Conservation (phyloP, 2,113 vertebrate species). For the Perognathus longimembris region DNA sequence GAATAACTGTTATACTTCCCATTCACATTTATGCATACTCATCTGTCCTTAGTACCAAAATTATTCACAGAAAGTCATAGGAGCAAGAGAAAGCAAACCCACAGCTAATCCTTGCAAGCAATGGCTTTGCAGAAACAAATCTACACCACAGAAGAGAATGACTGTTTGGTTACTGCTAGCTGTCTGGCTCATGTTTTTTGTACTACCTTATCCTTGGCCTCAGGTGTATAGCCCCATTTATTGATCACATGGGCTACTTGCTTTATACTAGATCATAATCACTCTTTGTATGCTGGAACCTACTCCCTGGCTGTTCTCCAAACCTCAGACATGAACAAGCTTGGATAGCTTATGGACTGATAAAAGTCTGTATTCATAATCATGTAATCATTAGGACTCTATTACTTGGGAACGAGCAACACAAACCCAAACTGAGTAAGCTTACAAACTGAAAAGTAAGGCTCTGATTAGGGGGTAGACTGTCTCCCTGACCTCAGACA, state of each 20-base stretch:
- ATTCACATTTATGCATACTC: not conserved
- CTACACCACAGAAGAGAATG: fast-evolving
- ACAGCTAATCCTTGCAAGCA: not conserved
- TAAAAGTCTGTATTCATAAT: not conserved
- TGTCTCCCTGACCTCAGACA: not conserved
- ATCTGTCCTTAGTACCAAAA: not conserved
- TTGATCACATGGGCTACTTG: no score
- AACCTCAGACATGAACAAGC: no score
- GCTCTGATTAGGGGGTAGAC: no score
- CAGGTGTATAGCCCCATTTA: no score
- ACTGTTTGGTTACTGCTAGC: fast-evolving
- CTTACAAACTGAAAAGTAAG: not conserved
- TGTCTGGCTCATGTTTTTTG: not conserved
- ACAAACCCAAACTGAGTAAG: not conserved
- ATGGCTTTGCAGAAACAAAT: not conserved
- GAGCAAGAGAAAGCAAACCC: not conserved
- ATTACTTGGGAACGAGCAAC: not conserved
- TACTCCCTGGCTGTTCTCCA: no score
- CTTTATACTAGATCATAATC: no score
- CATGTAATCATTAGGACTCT: not conserved
- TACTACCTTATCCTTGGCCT: not conserved
- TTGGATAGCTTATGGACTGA: no score
- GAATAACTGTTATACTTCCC: not conserved
- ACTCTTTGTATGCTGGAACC: not conserved
- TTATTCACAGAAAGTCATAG: not conserved